Conservation (phyloP, 2,888 invertebrate species). For the Drosophila rubida region DNA sequence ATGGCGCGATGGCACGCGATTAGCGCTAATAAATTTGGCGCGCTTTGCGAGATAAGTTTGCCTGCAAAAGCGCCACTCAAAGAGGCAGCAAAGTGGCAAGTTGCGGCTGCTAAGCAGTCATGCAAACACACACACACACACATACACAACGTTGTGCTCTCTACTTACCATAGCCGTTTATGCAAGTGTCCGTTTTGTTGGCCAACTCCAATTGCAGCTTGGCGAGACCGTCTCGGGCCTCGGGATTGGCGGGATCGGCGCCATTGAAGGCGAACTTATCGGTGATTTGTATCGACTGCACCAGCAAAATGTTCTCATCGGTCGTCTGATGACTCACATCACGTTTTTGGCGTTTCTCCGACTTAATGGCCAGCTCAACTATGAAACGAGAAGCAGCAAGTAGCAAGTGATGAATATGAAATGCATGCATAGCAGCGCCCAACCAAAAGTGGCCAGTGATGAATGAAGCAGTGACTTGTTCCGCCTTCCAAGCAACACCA, state of each 20-base stretch:
- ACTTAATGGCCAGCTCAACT: slow-evolving; percentile 73
- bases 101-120: background rate
- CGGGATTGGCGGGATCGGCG: slow-evolving; percentile 73
- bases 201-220: slow-evolving; percentile 89
- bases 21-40: slow-evolving; percentile 66
- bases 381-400: slow-evolving; percentile 16
- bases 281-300: slow-evolving; percentile 96
- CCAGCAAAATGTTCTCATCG: slow-evolving; percentile 93
- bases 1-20: slow-evolving; percentile 65
- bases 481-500: too few relatives aligned
- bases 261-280: slow-evolving; percentile 96
- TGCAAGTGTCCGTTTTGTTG: slow-evolving; percentile 84
- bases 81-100: background rate
- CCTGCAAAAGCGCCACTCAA: slow-evolving; percentile 19
- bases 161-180: slow-evolving; percentile 85
- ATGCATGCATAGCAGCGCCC: slow-evolving; percentile 31
- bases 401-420: slow-evolving; percentile 55
- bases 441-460: slow-evolving; percentile 1
- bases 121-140: slow-evolving; percentile 9
- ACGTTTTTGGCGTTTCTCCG: slow-evolving; percentile 81
- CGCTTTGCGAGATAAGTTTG: slow-evolving; percentile 33
- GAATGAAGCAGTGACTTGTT: slow-evolving; percentile 20
- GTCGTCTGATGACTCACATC: slow-evolving; percentile 85
- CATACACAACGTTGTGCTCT: background rate
- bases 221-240: slow-evolving; percentile 87